Evolutionary conservation across 1,140 invertebrate genomes (phyloP), one percentile per base, ranked within the genome.

Genomic region (Limonius californicus): DNA sequence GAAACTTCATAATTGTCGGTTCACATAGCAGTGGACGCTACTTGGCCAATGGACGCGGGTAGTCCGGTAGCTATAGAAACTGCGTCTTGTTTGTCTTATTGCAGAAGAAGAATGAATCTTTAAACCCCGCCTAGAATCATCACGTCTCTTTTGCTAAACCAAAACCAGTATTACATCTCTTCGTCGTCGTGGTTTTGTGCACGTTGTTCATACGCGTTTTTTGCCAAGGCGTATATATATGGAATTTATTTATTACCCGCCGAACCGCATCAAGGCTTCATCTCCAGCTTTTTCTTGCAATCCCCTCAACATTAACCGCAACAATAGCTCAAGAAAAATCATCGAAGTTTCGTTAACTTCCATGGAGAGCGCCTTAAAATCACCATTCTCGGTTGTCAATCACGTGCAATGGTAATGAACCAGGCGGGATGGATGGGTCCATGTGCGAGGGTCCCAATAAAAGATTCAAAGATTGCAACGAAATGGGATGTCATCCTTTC

Each of bases 121-220:
- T 60, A 45, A 66, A 66, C 65, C 57, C 61, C 65, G 65, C 65
- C 65, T 57, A 63, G 60, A 61, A 60, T 69, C 68, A 57, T 62
- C 68, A 70, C 68, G 62, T 70, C 66, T 68, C 68, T 62, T 61
- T 68, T 65, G 43, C 19, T 55, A 23, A 56, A 43, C 16, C 50
- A 27, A 65, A 32, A 59, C 55, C 32, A 42, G 59, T 42, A 58
- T 58, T 54, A 54, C 50, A 6, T 43, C 42, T 43, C 16, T 43
- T 43, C 42, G 42, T 43, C 16, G 23, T 27, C 9, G 3, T 9
- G 9, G 23, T 9, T 27, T 27, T 27, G 23, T 15, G 42, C 42
- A 15, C 42, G n/a, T 45, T n/a, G 42, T 45, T 2, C 14, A n/a
- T n/a, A 12, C 42, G 42, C 42, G 16, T 15, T 45, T 45, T 45